Evolutionary conservation across 2,113 vertebrate genomes (phyloP), one percentile per base, ranked within the genome.

Genomic region (Elephantulus edwardii): DNA sequence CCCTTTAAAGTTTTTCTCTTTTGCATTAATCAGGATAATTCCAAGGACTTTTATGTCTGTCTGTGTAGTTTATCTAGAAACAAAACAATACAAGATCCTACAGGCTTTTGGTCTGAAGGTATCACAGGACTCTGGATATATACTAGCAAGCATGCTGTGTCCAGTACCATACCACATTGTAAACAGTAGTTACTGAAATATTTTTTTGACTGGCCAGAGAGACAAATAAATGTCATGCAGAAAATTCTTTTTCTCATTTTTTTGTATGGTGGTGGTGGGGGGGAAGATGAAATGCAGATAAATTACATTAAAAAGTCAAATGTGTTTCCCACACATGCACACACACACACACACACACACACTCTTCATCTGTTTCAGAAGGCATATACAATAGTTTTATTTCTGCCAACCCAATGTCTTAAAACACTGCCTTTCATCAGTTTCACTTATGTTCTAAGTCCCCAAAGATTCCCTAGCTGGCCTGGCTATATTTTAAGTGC

Each of bases 401-500:
- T 96, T 97, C 95, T 96, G 91, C 91, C 90, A 96, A 96, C 97
- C 94, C 95, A 96, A 95, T 94, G 94, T 86, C 93, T 96, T 93
- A 93, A 96, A 96, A 94, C 91, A 96, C 94, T 95, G 91, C 82
- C 94, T 95, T 96, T 97, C 95, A 97, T 97, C 96, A 94, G 95
- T 93, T 97, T 96, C 96, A 94, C 96, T 97, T 97, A 95, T 66
- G 94, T 89, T 95, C 91, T 88, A 94, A 88, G 91, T 97, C 96
- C 95, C 96, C 74, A 88, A 97, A 97, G 96, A 92, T 93, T 97
- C 90, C 82, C 91, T 90, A 94, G 92, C 96, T 95, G 93, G 94
- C 96, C 96, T 95, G 95, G 96, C 96, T 97, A 93, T 98, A 98
- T 98, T 98, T 98, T 97, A 97, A 97, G 97, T 60, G 95, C 96